These are phyloP conservation scores for Pelagia noctiluca DNA, from an alignment of 30 jellyfish, hydroid and myxozoan species.

Conservation along the genomic window DNA sequence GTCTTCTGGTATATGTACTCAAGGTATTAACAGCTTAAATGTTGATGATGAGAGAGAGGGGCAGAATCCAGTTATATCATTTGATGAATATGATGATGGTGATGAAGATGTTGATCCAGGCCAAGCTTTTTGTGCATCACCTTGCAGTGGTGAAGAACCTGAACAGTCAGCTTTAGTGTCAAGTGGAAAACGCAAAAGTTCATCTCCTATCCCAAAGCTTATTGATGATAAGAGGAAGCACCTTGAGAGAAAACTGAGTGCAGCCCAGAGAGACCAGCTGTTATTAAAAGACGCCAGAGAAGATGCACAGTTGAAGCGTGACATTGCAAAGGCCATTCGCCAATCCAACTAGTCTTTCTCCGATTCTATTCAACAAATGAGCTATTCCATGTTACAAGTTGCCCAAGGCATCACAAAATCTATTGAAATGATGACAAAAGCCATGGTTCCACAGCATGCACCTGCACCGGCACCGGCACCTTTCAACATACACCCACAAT, in stretches of 20 bases:
- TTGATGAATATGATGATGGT: not conserved
- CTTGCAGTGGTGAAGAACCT: not conserved
- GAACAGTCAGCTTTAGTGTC: not conserved
- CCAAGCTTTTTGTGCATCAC: not conserved
- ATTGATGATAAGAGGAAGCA: conserved; percentile 68
- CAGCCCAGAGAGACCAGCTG: conserved; percentile 47
- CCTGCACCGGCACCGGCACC: conserved; percentile 47
- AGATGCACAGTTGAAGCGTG: conserved; percentile 50
- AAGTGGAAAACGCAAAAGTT: conserved; percentile 4
- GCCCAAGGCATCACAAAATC: conserved; percentile 57
- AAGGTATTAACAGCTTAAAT: not conserved
- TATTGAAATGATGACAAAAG: conserved; percentile 54
- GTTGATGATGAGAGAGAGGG: too few relatives aligned
- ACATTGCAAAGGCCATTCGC: conserved; percentile 42
- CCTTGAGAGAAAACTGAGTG: conserved; percentile 48
- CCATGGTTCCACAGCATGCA: conserved; percentile 17
- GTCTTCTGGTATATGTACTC: not conserved
- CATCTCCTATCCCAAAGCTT: conserved; percentile 52
- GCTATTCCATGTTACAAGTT: conserved; percentile 48
- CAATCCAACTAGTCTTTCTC: conserved; percentile 51
- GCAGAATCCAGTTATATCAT: not conserved
- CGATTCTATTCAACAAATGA: conserved; percentile 16
- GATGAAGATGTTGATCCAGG: not conserved
- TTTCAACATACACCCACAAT: conserved; percentile 46
- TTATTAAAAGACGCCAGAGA: conserved; percentile 37